Percentiles rank a stretch among this genome's conserved stretches.
These are phyloP conservation scores for Ctenosaura bakeri DNA, from an alignment of 2,797 vertebrate species.

Conservation along the genomic window DNA sequence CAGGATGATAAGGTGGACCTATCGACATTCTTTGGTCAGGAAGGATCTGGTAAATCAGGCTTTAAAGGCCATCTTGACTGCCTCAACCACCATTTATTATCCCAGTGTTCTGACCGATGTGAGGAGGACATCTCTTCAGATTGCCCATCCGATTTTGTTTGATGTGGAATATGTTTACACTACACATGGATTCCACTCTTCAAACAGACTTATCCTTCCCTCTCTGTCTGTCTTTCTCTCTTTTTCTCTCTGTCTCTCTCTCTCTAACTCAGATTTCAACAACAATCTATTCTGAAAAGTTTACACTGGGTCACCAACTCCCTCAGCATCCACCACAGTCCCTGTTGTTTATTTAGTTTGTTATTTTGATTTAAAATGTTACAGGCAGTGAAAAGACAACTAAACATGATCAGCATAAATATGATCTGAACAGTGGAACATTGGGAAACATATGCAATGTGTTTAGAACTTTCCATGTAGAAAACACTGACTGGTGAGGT, in stretches of 20 bases:
- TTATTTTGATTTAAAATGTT: conserved; percentile 38
- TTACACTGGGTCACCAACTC: conserved; percentile 35
- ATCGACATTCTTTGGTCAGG: conserved; percentile 70
- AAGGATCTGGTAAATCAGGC: conserved; percentile 63
- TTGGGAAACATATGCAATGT: background rate
- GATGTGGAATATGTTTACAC: conserved; percentile 46
- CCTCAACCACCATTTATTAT: conserved; percentile 46
- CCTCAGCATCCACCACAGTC: conserved; percentile 25
- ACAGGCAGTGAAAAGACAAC: background rate
- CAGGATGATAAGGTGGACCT: conserved; percentile 67
- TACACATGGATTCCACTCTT: conserved; percentile 54
- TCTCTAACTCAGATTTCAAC: conserved; percentile 43
- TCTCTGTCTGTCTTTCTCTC: background rate
- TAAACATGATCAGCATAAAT: conserved; percentile 28
- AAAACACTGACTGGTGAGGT: background rate
- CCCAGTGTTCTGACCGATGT: conserved; percentile 27
- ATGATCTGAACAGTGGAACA: background rate
- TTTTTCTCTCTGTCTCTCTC: background rate
- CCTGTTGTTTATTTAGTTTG: conserved; percentile 56
- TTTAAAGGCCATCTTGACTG: conserved; percentile 55
- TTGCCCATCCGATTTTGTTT: conserved; percentile 38
- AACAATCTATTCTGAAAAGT: background rate
- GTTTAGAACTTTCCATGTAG: background rate
- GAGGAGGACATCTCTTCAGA: conserved; percentile 59
- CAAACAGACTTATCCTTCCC: conserved; percentile 34